Conservation (phyloP, 2,797 vertebrate species). For the Arctocebus calabarensis region DNA sequence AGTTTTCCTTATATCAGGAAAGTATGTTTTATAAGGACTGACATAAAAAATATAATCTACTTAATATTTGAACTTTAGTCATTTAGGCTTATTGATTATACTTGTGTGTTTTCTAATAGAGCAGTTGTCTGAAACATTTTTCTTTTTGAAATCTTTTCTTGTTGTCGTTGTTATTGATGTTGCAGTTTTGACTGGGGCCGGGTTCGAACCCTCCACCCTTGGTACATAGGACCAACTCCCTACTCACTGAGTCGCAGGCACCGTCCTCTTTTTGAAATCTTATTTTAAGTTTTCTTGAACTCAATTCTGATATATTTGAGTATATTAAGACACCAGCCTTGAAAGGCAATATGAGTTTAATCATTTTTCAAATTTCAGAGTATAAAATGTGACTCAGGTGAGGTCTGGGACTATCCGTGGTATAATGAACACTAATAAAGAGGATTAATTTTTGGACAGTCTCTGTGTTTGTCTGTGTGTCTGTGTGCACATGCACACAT, state of each 20-base stretch:
- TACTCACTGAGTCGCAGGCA: too few relatives aligned
- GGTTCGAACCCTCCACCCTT: too few relatives aligned
- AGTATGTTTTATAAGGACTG: neutral
- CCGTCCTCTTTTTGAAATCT: neutral
- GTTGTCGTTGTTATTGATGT: too few relatives aligned
- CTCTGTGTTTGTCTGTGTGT: neutral
- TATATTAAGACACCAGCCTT: neutral
- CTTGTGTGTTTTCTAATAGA: conserved; percentile 23
- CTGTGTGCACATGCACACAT: neutral
- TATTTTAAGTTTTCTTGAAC: conserved; percentile 2
- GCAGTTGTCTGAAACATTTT: neutral
- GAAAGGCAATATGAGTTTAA: conserved; percentile 60
- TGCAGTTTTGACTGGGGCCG: too few relatives aligned
- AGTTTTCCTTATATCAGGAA: neutral
- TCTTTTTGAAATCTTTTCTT: too few relatives aligned
- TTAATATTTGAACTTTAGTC: neutral
- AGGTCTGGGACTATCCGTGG: conserved; percentile 37
- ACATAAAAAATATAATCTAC: neutral
- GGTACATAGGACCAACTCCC: too few relatives aligned
- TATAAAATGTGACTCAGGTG: conserved; percentile 39
- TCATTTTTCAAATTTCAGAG: conserved; percentile 42
- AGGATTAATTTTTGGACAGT: conserved; percentile 47
- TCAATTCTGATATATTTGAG: neutral
- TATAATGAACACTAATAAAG: conserved; percentile 32
- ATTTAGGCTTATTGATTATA: neutral